Base-by-base conservation (phyloP, 2,797 vertebrate genomes). In the Phoxinus dragarum region DNA sequence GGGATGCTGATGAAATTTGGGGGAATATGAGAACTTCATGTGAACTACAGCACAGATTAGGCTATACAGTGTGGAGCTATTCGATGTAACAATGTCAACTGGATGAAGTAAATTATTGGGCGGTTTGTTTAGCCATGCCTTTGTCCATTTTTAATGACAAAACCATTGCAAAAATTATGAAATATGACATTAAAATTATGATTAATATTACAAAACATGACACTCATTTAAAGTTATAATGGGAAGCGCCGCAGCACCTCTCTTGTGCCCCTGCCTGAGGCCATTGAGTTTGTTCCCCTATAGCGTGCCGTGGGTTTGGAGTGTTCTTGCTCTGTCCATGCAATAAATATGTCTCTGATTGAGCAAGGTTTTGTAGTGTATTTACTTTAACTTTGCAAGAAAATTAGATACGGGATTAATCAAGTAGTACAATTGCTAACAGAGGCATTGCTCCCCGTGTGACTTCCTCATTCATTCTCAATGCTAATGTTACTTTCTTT, bases 1-100 rank as follows among this genome's bases (percentile, higher is more conserved):
- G 82, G 66, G 23, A 27, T 68, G 49, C 40, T 84, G 68, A 61
- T 52, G 85, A 66, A 71, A 34, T 82, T 81, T 76, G 38, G 59
- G 47, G 47, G 27, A 83, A 31, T 66, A 56, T 79, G 64, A 64
- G 69, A 71, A 75, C 56, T 31, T 76, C 34, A 80, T 44, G 14
- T 81, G 47, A 69, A 17, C 69, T 27, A 47, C 9, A 49, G 31
- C 40, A 8, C 21, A 47, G 71, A 47, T 61, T 73, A 47, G 80
- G 56, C 42, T 36, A 17, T 81, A 72, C 27, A 42, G 34, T 54
- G 3, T 40, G 34, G 21, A 81, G 40, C 19, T 36, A 17, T 49
- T 38, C 36, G 5, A 59, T 71, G n/a, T 17, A 27, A 61, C 49
- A 72, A 47, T 42, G 16, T 31, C 68, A 82, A 9, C 17, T 8